These are phyloP conservation scores for Spilarctia lutea DNA, from an alignment of 2,888 invertebrate genomes.

Conservation along the genomic window DNA sequence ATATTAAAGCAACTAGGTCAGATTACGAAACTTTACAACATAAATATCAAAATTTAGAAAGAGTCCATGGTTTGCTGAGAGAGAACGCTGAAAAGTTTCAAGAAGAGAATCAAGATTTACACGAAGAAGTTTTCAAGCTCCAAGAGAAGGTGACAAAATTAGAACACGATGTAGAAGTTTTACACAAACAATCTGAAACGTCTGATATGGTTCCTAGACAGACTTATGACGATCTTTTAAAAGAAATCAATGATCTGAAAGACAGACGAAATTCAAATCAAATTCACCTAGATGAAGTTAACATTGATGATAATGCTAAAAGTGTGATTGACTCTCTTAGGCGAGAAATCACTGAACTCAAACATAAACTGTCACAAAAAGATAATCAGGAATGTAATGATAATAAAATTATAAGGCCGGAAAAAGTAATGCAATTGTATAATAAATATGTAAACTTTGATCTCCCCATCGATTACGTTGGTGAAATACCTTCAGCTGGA, in stretches of 20 bases:
- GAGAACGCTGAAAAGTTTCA: conserved; percentile 84
- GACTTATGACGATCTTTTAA: conserved; percentile 71
- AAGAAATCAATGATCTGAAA: conserved; percentile 72
- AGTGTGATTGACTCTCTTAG: conserved; percentile 82
- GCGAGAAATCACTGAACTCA: conserved; percentile 78
- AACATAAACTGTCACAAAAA: conserved; percentile 71
- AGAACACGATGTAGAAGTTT: conserved; percentile 79
- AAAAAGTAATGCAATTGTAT: conserved; percentile 77
- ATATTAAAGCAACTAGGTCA: conserved; percentile 56
- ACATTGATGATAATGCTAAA: conserved; percentile 83
- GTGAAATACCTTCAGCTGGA: conserved; percentile 76
- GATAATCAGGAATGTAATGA: conserved; percentile 60
- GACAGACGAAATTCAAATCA: conserved; percentile 66
- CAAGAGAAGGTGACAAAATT: conserved; percentile 81
- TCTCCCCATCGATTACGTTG: conserved; percentile 79
- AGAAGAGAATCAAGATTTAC: conserved; percentile 84
- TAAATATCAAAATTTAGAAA: conserved; percentile 82
- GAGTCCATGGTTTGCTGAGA: conserved; percentile 74
- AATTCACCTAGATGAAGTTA: conserved; percentile 75
- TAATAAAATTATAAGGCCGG: conserved; percentile 69
- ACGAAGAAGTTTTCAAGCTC: conserved; percentile 82
- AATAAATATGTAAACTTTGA: conserved; percentile 83
- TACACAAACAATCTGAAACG: conserved; percentile 63
- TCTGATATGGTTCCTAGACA: conserved; percentile 72
- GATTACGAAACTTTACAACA: conserved; percentile 78